Conservation (phyloP, 1,140 invertebrate species). For the Arion vulgaris region DNA sequence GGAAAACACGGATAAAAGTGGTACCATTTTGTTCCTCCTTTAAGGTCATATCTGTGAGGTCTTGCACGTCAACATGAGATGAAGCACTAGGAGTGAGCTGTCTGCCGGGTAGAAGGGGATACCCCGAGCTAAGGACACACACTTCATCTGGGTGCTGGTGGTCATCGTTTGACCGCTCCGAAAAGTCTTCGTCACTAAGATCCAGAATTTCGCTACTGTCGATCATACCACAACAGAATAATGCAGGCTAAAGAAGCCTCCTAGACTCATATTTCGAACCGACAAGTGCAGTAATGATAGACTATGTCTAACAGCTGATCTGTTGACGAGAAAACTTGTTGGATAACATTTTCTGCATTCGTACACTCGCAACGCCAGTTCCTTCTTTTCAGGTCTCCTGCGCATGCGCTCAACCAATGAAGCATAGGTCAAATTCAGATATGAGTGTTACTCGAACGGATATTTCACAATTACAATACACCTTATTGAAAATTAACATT, state of each 20-base stretch:
- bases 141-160: conserved; percentile 3
- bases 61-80: background rate
- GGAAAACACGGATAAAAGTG: background rate
- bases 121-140: background rate
- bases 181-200: conserved; percentile 29
- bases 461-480: background rate
- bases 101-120: conserved; percentile 31
- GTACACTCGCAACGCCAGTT: conserved; percentile 32
- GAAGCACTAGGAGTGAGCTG: conserved; percentile 4
- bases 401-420: conserved; percentile 26
- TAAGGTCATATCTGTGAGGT: conserved; percentile 18
- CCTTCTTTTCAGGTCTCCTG: conserved; percentile 17
- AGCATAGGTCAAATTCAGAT: conserved; percentile 24
- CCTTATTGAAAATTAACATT: too few relatives aligned
- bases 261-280: conserved; percentile 9
- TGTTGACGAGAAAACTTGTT: conserved; percentile 32
- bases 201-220: conserved; percentile 38
- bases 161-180: conserved; percentile 42
- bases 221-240: conserved; percentile 36
- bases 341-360: conserved; percentile 20
- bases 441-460: conserved; percentile 3
- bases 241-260: background rate
- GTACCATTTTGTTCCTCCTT: conserved; percentile 36
- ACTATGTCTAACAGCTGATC: background rate
- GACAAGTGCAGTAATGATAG: background rate